phyloP scores from a whole-genome alignment of 2,113 vertebrate genomes.

The Pygoscelis adeliae region DNA sequence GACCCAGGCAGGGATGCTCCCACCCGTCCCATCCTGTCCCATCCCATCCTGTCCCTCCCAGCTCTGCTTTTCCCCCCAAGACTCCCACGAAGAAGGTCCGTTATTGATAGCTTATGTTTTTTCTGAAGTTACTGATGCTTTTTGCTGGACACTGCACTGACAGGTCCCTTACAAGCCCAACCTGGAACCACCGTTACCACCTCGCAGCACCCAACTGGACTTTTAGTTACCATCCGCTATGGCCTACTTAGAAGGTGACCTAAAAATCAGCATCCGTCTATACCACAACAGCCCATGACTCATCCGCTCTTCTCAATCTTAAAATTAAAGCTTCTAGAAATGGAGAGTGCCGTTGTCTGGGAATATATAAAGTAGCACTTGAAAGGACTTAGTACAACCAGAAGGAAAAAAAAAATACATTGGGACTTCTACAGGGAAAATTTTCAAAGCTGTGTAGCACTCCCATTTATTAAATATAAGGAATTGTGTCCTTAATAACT shows the following conservation, averaged over 20 bases:
- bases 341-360: background rate
- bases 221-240: fast-evolving
- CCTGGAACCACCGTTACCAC: background rate
- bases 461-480: background rate
- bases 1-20: background rate
- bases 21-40: background rate
- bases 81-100: background rate
- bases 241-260: background rate
- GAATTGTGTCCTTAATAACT: background rate
- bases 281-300: background rate
- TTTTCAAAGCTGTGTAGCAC: background rate
- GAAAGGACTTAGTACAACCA: background rate
- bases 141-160: background rate
- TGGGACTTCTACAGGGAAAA: background rate
- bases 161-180: background rate
- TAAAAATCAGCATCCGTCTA: background rate
- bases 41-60: background rate
- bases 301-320: background rate
- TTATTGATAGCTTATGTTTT: too few species aligned
- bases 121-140: background rate
- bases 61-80: background rate
- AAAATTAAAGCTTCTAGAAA: background rate
- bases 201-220: background rate
- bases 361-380: background rate
- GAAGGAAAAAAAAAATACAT: background rate